Conservation (phyloP, 2,888 invertebrate genomes). For the Lamellibrachia columna region DNA sequence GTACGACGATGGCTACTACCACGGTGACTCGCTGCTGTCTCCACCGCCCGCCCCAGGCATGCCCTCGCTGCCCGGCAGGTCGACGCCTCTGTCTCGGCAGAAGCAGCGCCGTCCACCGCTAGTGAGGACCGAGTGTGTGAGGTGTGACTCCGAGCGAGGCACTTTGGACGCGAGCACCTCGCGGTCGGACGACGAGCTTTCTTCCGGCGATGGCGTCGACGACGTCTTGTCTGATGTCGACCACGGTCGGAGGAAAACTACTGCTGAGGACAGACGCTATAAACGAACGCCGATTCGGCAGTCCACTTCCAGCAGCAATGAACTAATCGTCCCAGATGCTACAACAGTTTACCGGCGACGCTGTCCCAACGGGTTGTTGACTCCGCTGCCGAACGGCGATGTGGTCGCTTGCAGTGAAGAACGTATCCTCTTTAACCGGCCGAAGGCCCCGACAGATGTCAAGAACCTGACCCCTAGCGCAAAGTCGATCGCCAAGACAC, state of each 20-base stretch:
- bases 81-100: conserved; percentile 37
- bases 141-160: conserved; percentile 25
- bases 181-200: neutral
- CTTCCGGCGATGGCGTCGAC: neutral
- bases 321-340: conserved; percentile 19
- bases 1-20: conserved; percentile 26
- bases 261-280: neutral
- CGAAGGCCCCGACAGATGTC: conserved; percentile 31
- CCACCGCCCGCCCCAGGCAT: conserved; percentile 26
- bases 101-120: conserved; percentile 35
- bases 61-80: conserved; percentile 25
- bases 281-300: neutral
- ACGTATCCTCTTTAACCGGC: conserved; percentile 29
- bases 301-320: neutral
- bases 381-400: conserved; percentile 37
- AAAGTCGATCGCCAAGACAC: conserved; percentile 35
- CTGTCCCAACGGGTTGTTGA: conserved; percentile 39
- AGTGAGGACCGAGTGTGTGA: conserved; percentile 22
- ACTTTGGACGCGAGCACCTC: conserved; percentile 24
- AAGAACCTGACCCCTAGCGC: conserved; percentile 33
- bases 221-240: neutral
- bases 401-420: conserved; percentile 29
- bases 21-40: conserved; percentile 29
- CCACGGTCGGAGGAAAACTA: neutral
- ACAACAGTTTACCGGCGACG: neutral